Evolutionary conservation across 2,113 vertebrate species (phyloP), one percentile per base, ranked within the genome.

Genomic region (Morphnarchus princeps): DNA sequence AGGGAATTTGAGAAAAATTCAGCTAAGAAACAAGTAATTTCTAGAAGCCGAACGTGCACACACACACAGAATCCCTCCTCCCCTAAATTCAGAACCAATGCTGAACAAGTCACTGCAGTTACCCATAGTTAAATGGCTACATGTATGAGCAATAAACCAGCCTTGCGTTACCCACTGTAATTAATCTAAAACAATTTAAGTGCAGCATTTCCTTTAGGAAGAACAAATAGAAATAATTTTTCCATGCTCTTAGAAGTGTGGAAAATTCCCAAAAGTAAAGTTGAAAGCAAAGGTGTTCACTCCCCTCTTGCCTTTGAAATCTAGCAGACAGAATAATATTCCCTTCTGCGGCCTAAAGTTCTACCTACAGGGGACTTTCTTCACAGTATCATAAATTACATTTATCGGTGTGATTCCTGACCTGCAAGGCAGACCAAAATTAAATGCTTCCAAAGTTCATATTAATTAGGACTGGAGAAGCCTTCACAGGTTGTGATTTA

Each of bases 391-490:
- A 85, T 21, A 82, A 82, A 88, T 76, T 40, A 69, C 43, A 65
- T 80, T 65, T 76, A 92, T 65, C 57, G 82, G 66, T 38, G 29
- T 13, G 40, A 80, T 28, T 88, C 74, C 71, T 94, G 70, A 79
- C 42, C 91, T 86, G 54, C 28, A 87, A 88, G 71, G 43, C 47
- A 92, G 62, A 94, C 57, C 10, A 67, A 82, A 93, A 92, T 93
- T 55, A 85, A 92, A 90, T 34, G 40, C 42, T 76, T 94, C 32
- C 70, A 90, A 74, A 82, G 24, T 62, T 80, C 28, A 57, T 21
- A 72, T 55, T 86, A 42, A 93, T 88, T 85, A 82, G 40, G n/a
- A 38, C 17, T 47, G 13, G 18, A 79, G 66, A 93, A 82, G 17
- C 16, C 29, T 76, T 52, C 62, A 36, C 28, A 36, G n/a, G 18